A percentile compares a stretch with the other conserved stretches of the same genome.
phyloP scores from a whole-genome alignment of 2,797 vertebrate species.

The Triplophysa yarkandensis region DNA sequence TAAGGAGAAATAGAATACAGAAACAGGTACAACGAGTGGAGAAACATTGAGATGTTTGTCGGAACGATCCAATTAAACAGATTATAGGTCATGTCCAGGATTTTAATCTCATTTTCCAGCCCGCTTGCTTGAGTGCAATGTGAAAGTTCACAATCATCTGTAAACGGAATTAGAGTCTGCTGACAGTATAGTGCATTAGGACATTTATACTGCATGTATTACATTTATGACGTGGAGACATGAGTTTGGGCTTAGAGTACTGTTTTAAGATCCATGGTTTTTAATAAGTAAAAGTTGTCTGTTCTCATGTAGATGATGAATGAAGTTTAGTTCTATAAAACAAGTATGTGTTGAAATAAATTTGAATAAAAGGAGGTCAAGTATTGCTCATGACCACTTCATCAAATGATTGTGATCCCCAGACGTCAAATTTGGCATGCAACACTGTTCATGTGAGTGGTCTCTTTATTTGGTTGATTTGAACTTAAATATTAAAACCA shows the following conservation, averaged over 20 bases:
- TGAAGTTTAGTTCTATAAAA: not conserved
- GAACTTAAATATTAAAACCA: not conserved
- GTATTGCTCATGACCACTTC: not conserved
- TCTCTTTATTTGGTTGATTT: not conserved
- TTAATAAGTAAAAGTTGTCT: not conserved
- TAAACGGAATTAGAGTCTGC: constrained; percentile 20
- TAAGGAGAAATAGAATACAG: constrained; percentile 10
- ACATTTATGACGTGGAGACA: not conserved
- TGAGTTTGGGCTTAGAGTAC: not conserved
- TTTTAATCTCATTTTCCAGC: not conserved
- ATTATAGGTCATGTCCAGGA: constrained; percentile 24
- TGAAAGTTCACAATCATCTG: constrained; percentile 33
- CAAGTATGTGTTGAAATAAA: not conserved
- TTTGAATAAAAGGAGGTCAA: not conserved
- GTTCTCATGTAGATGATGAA: not conserved
- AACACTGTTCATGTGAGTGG: constrained; percentile 3
- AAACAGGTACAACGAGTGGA: constrained; percentile 13
- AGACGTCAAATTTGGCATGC: not conserved
- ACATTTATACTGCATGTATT: not conserved
- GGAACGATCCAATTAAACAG: constrained; percentile 29
- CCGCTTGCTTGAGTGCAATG: not conserved
- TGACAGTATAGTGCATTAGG: not conserved
- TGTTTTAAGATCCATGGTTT: not conserved
- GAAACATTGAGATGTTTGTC: constrained; percentile 1
- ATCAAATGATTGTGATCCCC: not conserved